A percentile compares a stretch with the other conserved stretches of the same genome.
phyloP scores from a whole-genome alignment of 2,797 vertebrate genomes.

The Monodelphis domestica region DNA sequence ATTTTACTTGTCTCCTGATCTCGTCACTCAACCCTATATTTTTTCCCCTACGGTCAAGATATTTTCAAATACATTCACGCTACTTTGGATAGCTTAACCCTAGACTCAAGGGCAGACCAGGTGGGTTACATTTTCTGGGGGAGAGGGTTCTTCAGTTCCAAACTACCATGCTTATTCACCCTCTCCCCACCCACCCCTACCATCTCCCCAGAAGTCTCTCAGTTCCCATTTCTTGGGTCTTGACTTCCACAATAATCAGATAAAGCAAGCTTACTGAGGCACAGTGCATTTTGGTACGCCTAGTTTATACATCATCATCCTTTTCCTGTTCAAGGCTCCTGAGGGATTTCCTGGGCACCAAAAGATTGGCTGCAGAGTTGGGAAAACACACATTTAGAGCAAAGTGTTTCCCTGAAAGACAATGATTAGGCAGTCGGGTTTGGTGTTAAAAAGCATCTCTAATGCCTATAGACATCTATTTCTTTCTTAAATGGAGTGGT shows the following conservation, averaged over 20 bases:
- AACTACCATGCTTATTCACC: background rate
- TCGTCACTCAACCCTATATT: background rate
- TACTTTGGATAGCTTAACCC: background rate
- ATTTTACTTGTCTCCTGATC: background rate
- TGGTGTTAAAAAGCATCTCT: conserved; percentile 5
- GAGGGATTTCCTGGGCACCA: conserved; percentile 49
- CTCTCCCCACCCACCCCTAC: background rate
- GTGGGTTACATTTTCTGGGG: background rate
- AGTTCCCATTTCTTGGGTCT: conserved; percentile 23
- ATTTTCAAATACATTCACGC: background rate
- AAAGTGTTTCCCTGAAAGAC: conserved; percentile 36
- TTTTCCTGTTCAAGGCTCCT: conserved; percentile 45
- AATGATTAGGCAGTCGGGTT: background rate
- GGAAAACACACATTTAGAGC: conserved; percentile 23
- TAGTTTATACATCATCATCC: conserved; percentile 26
- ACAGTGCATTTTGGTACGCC: background rate
- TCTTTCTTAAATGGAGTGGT: conserved; percentile 14
- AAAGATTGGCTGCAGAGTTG: background rate
- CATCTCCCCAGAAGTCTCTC: conserved; percentile 53
- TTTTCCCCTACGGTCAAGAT: background rate
- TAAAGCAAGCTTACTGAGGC: background rate
- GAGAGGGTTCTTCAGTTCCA: background rate
- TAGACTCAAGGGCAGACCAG: background rate
- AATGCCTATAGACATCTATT: background rate
- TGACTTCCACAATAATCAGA: background rate